These are phyloP conservation scores for Vombatus ursinus DNA, from an alignment of 2,113 vertebrate species.

Conservation along the genomic window DNA sequence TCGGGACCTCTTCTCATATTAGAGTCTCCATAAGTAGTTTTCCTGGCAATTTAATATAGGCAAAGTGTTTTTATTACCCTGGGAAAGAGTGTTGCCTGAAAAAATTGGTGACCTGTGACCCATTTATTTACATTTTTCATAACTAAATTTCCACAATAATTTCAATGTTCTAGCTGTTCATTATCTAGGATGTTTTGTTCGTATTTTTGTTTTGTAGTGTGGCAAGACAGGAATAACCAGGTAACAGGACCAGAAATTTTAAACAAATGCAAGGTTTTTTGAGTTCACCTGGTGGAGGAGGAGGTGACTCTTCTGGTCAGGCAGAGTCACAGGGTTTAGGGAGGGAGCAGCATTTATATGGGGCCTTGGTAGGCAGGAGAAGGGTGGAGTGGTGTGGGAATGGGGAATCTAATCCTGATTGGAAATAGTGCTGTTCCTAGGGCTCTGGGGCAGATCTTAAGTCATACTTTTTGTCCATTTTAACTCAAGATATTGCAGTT, in stretches of 20 bases:
- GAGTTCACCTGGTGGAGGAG: neutral
- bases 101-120: neutral
- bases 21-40: neutral
- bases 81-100: neutral
- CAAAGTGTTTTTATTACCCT: neutral
- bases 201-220: neutral
- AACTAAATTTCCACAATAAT: conserved; percentile 4
- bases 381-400: no score
- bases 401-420: neutral
- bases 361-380: neutral
- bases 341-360: neutral
- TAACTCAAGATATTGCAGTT: no score
- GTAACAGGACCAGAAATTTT: neutral
- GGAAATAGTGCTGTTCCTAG: neutral
- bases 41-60: neutral
- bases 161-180: neutral
- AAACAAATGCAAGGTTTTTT: neutral
- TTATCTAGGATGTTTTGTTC: neutral
- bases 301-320: no score
- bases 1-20: neutral
- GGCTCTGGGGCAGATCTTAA: neutral
- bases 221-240: neutral
- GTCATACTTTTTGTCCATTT: neutral
- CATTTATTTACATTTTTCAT: neutral
- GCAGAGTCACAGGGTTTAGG: neutral